A percentile compares a stretch with the other conserved stretches of the same genome.
These are phyloP conservation scores for Casuarius casuarius DNA, from an alignment of 2,113 vertebrate genomes.

Conservation along the genomic window DNA sequence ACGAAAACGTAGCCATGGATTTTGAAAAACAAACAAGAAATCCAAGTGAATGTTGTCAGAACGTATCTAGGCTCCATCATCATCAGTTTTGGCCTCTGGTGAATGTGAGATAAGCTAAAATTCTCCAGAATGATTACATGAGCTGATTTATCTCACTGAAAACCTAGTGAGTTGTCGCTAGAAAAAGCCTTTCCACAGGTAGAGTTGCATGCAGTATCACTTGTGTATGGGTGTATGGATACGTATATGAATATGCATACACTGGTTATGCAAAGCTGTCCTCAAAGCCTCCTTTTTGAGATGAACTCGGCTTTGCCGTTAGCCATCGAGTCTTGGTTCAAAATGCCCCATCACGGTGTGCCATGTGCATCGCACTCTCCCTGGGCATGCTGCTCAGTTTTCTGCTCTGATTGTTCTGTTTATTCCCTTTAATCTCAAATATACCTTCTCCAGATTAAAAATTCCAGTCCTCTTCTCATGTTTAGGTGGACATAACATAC, in stretches of 20 bases:
- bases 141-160: not conserved
- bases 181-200: not conserved
- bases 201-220: not conserved
- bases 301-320: not conserved
- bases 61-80: not conserved
- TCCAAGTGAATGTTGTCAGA: not conserved
- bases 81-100: not conserved
- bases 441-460: not conserved
- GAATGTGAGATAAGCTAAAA: not conserved
- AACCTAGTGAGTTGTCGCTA: not conserved
- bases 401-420: not conserved
- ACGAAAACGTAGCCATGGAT: not conserved
- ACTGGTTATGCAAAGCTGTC: not conserved
- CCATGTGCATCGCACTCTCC: rapidly evolving
- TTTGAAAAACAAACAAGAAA: not conserved
- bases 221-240: no score
- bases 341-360: rapidly evolving
- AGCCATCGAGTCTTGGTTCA: not conserved
- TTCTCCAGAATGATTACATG: not conserved
- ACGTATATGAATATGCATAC: rapidly evolving
- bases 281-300: not conserved
- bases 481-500: not conserved
- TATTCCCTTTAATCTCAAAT: not conserved
- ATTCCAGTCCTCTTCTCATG: not conserved
- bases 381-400: not conserved